Evolutionary conservation across 2,797 vertebrate species (phyloP), one percentile per base, ranked within the genome.

Genomic region (Echiichthys vipera): DNA sequence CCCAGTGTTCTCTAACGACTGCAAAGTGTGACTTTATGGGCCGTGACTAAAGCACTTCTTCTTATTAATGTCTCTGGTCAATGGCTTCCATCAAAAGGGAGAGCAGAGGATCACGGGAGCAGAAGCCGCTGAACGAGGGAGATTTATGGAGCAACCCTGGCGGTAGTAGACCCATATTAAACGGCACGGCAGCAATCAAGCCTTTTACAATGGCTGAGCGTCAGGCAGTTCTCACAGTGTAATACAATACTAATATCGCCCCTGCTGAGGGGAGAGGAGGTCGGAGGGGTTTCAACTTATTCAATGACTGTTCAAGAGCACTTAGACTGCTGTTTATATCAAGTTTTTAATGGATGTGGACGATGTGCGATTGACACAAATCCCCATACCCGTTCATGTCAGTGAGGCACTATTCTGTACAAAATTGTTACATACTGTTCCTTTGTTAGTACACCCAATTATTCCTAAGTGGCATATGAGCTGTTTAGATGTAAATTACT

Each of bases 11-110:
- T 85, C 72, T 78, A 84, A 84, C 50, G 54, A 77, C 80, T 51
- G 78, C 84, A 84, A 79, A 88, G 75, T 68, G 81, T 88, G 70
- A 84, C 82, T 91, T 92, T 89, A 92, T 92, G 90, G 78, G 67
- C 65, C 64, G 42, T 87, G 87, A 90, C 90, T 91, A 88, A 91
- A 92, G 84, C 88, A 83, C 77, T 88, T 84, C 70, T 82, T 84
- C 76, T 92, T 88, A 85, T 92, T 84, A 89, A 91, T 85, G 89
- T 78, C 77, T 77, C 86, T 84, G 85, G 90, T 89, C 91, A 80
- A 84, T 81, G 87, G 62, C 78, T 72, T 86, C 86, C 84, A 86
- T 93, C 88, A 83, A 80, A 85, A 87, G 79, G n/a, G 53, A 77
- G 83, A 81, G 39, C 46, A 71, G 74, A 58, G 71, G 63, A 81